phyloP scores from a whole-genome alignment of 2,888 invertebrate genomes.

The Cloeon dipterum region DNA sequence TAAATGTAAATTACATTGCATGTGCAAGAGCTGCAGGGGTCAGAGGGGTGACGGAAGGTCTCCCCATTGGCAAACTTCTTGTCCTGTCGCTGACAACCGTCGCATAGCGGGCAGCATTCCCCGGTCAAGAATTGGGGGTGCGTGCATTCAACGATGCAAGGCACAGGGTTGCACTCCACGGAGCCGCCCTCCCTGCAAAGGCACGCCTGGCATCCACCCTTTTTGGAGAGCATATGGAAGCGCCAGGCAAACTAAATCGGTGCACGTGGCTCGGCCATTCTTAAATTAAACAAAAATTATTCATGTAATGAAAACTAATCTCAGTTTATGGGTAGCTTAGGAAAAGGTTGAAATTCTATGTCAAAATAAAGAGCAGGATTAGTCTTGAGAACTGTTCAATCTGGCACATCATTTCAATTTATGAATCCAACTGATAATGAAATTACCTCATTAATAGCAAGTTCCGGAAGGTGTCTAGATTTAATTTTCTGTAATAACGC shows the following conservation, averaged over 20 bases:
- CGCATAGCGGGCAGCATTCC: constrained; percentile 9
- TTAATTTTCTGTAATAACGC: no score
- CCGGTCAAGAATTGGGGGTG: constrained; percentile 8
- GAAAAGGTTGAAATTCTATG: no score
- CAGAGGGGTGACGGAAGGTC: constrained; percentile 8
- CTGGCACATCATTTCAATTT: no score
- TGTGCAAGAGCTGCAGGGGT: constrained; percentile 8
- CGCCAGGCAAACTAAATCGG: constrained; percentile 6
- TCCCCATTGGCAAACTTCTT: constrained; percentile 6
- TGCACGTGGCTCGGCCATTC: constrained; percentile 7
- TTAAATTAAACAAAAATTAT: constrained; percentile 4
- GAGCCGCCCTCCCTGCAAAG: constrained; percentile 6
- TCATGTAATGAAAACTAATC: no score
- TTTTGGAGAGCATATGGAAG: constrained; percentile 4
- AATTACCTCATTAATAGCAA: no score
- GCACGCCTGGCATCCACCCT: constrained; percentile 6
- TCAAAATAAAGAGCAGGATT: no score
- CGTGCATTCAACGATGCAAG: constrained; percentile 7
- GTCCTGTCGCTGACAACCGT: constrained; percentile 7
- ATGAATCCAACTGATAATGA: no score
- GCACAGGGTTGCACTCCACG: constrained; percentile 7
- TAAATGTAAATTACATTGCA: constrained; percentile 8
- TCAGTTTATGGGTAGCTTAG: no score
- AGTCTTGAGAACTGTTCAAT: no score
- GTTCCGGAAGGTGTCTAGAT: no score